Evolutionary conservation across 1,140 invertebrate species (phyloP).

Genomic region (Drosophila nigromelanica): DNA sequence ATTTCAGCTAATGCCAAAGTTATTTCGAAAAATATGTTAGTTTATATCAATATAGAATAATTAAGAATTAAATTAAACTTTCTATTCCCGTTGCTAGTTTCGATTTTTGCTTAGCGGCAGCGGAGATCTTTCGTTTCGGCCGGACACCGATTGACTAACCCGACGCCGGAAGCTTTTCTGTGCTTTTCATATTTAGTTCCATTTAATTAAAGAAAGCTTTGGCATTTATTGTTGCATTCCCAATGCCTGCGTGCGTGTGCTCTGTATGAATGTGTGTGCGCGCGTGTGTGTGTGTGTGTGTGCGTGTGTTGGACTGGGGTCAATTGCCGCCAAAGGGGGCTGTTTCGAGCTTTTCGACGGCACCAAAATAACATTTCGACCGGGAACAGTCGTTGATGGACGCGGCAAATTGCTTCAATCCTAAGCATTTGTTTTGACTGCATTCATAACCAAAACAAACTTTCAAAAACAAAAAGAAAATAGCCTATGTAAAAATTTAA

Average conservation of each 20-base stretch:
- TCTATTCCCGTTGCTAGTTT: conserved; percentile 63
- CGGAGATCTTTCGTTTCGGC: conserved; percentile 84
- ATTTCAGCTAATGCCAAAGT: conserved; percentile 38
- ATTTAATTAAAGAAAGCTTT: conserved; percentile 77
- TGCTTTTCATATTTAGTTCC: conserved; percentile 64
- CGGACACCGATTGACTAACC: conserved; percentile 84
- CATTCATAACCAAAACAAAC: conserved; percentile 68
- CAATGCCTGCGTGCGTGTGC: not conserved
- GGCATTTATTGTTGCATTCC: conserved; percentile 66
- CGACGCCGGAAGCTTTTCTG: conserved; percentile 53
- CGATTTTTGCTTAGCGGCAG: conserved; percentile 61
- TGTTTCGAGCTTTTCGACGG: conserved; percentile 51
- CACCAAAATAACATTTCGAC: conserved; percentile 34
- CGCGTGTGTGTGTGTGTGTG: conserved; percentile 3
- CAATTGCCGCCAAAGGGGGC: conserved; percentile 25
- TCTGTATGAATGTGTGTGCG: conserved; percentile 3
- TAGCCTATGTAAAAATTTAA: no score
- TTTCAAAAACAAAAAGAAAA: no score
- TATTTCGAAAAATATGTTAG: conserved; percentile 33
- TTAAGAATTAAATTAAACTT: conserved; percentile 29
- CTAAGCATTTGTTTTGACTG: conserved; percentile 43
- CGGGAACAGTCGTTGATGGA: conserved; percentile 44
- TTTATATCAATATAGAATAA: conserved; percentile 38
- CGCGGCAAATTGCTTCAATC: conserved; percentile 59
- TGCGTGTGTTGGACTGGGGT: conserved; percentile 13